A percentile compares a stretch with the other conserved stretches of the same genome.
phyloP scores from a whole-genome alignment of 2,797 vertebrate genomes.

The Sebastes alutus region DNA sequence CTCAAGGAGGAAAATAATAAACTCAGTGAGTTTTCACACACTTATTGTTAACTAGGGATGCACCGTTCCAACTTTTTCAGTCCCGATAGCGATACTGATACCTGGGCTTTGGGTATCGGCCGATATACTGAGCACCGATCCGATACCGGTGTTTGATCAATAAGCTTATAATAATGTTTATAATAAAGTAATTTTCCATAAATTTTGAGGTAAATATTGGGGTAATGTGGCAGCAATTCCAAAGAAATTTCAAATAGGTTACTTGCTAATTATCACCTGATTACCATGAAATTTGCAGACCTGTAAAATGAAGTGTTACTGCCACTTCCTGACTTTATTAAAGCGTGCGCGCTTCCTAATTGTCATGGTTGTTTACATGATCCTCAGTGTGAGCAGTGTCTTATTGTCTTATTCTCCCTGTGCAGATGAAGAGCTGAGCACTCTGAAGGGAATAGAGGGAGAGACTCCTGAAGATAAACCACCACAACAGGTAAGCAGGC shows the following conservation, averaged over 20 bases:
- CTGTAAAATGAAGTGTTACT: too few relatives aligned
- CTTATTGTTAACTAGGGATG: background rate
- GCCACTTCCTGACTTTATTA: background rate
- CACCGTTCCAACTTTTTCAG: too few relatives aligned
- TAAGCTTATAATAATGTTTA: too few relatives aligned
- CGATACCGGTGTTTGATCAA: too few relatives aligned
- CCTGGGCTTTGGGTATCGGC: too few relatives aligned
- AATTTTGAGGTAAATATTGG: rapidly evolving
- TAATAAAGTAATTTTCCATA: too few relatives aligned
- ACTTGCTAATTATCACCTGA: too few relatives aligned
- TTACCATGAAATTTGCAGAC: too few relatives aligned
- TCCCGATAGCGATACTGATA: too few relatives aligned
- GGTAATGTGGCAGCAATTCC: too few relatives aligned
- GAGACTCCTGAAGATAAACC: conserved; percentile 67
- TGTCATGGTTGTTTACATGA: background rate
- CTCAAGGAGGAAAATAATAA: conserved; percentile 88
- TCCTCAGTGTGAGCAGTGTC: background rate
- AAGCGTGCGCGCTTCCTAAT: background rate
- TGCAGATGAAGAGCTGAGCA: conserved; percentile 72
- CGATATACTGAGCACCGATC: too few relatives aligned
- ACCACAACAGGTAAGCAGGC: conserved; percentile 61
- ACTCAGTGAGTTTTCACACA: conserved; percentile 84
- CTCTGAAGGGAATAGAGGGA: conserved; percentile 76
- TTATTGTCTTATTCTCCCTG: conserved; percentile 1
- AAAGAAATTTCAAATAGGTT: too few relatives aligned